Evolutionary conservation across 2,113 vertebrate species (phyloP), one percentile per base, ranked within the genome.

Genomic region (Thryonomys swinderianus): DNA sequence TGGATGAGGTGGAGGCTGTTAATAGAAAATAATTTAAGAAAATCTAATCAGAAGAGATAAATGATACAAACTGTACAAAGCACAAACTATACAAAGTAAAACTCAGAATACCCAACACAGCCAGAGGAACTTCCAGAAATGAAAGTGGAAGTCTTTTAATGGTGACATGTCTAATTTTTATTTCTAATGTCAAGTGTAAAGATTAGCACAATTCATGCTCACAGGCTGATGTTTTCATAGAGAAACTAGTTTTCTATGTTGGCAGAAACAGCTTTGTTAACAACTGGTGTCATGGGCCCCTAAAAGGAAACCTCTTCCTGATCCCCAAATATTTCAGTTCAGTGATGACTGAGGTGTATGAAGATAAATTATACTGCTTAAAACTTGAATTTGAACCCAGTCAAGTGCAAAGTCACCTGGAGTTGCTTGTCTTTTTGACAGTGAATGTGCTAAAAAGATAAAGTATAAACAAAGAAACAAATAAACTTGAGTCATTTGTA

Each of bases 161-260:
- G 20, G 55, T 18, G 17, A 18, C 17, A 57, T 57, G 55, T 57
- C 17, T 57, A 57, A 57, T 18, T 57, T 57, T 18, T 57, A 4
- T 57, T 17, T 57, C 17, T 57, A 16, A 57, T 20, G 17, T 17
- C 55, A 57, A 20, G 20, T 10, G 73, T 37, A n/a, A 59, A 30
- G 2, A 62, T 10, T 7, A 62, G 61, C 61, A 62, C 0, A 0
- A 7, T 3, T 18, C 10, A 5, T 0, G 2, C 14, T 25, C 62
- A 1, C 0, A 3, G 69, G 21, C 85, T 3, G 32, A 1, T 20
- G 48, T 3, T 34, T 7, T 6, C 14, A 7, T 2, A 25, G 18
- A 6, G 40, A 59, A 34, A 45, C 20, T 2, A 1, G 51, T 14
- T 55, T n/a, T 45, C 62, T n/a, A 3, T 25, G 0, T 2, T 2